A percentile compares a stretch with the other conserved stretches of the same genome.
phyloP scores from a whole-genome alignment of 2,113 vertebrate species.

The Lipophrys pholis region DNA sequence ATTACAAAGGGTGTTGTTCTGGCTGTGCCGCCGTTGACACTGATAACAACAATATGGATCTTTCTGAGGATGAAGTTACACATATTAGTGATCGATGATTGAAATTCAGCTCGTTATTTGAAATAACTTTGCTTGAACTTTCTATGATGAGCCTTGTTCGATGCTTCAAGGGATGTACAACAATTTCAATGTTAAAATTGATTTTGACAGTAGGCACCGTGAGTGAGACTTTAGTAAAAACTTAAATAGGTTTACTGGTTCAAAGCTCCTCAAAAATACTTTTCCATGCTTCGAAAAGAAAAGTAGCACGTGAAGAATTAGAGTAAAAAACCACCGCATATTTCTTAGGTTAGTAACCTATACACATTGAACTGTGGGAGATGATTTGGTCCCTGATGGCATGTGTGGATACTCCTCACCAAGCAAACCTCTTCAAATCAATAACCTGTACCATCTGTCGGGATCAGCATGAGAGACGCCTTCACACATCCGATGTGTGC shows the following conservation, averaged over 20 bases:
- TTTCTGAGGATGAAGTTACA: background rate
- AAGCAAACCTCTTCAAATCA: conserved; percentile 57
- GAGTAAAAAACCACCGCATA: conserved; percentile 9
- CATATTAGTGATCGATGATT: background rate
- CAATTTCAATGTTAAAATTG: conserved; percentile 4
- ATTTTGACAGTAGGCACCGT: background rate
- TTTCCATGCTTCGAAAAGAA: too few relatives aligned
- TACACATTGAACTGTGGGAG: conserved; percentile 60
- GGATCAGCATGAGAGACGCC: conserved; percentile 47
- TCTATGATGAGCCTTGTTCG: background rate
- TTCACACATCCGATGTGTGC: conserved; percentile 35
- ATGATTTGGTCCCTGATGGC: conserved; percentile 46
- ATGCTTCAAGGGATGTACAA: conserved; percentile 1
- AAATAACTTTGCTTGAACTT: background rate
- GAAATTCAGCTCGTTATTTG: conserved; percentile 1
- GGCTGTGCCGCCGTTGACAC: background rate
- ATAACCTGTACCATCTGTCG: conserved; percentile 57
- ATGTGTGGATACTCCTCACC: conserved; percentile 37
- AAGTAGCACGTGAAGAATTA: too few relatives aligned
- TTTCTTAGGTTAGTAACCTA: conserved; percentile 36
- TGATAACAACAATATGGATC: background rate
- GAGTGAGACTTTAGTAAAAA: background rate
- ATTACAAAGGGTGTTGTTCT: conserved; percentile 17
- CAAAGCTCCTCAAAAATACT: background rate
- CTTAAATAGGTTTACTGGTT: conserved; percentile 23